These are phyloP conservation scores for Oxyura jamaicensis DNA, from an alignment of 2,113 vertebrate species.

Conservation along the genomic window DNA sequence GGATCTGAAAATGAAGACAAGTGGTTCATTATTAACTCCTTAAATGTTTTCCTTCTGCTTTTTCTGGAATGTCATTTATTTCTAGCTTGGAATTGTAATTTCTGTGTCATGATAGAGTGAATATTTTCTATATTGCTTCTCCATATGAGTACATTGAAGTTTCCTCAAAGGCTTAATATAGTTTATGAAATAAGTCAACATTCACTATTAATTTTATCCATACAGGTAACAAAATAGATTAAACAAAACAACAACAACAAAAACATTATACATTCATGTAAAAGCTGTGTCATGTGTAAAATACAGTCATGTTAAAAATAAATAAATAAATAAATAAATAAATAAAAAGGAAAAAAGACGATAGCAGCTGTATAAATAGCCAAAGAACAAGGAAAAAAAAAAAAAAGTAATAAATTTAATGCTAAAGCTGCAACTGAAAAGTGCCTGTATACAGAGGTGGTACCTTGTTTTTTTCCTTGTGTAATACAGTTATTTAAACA, in stretches of 20 bases:
- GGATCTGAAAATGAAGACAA: constrained; percentile 67
- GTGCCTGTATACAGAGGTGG: background rate
- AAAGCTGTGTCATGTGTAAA: background rate
- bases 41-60: constrained; percentile 42
- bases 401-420: background rate
- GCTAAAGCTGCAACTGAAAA: background rate
- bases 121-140: background rate
- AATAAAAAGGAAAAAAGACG: background rate
- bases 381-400: background rate
- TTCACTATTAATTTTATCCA: constrained; percentile 39
- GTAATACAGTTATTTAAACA: background rate
- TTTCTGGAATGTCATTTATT: constrained; percentile 24
- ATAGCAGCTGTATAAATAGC: background rate
- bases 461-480: background rate
- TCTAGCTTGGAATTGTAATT: constrained; percentile 28
- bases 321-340: background rate
- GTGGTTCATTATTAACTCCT: constrained; percentile 68
- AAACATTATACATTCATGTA: background rate
- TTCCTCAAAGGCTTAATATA: constrained; percentile 41
- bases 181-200: constrained; percentile 35
- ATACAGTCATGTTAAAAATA: background rate
- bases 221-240: constrained; percentile 21
- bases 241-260: background rate
- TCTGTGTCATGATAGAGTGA: background rate
- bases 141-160: background rate